phyloP scores from a whole-genome alignment of 1,140 invertebrate genomes.

The Tribolium madens region DNA sequence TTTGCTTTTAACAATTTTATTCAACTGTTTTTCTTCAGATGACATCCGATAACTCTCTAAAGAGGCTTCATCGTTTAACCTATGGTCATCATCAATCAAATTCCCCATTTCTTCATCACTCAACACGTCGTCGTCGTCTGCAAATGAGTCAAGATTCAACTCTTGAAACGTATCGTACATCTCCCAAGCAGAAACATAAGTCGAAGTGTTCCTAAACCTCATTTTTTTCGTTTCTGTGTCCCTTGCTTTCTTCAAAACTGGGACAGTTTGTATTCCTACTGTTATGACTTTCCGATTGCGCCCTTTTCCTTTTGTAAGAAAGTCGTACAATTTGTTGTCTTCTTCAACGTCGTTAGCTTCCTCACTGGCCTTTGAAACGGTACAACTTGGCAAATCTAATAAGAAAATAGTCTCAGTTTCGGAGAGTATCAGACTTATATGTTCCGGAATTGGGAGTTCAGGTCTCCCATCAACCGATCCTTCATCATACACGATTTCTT shows the following conservation, averaged over 20 bases:
- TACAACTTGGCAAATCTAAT: conserved; percentile 74
- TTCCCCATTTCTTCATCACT: not conserved
- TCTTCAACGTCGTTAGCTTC: conserved; percentile 70
- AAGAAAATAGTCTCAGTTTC: conserved; percentile 76
- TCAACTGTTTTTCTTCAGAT: not conserved
- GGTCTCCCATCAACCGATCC: not conserved
- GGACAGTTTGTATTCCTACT: conserved; percentile 76
- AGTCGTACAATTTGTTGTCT: conserved; percentile 75
- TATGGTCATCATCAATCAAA: not conserved
- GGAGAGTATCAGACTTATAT: conserved; percentile 72
- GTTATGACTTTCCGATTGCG: conserved; percentile 72
- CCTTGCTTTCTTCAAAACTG: conserved; percentile 71
- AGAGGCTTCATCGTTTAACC: not conserved
- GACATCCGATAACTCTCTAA: not conserved
- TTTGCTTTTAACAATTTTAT: conserved; percentile 59
- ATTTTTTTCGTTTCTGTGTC: conserved; percentile 70
- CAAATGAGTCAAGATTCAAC: conserved; percentile 57
- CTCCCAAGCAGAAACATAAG: conserved; percentile 79
- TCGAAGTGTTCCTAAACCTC: conserved; percentile 69
- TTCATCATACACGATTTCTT: not conserved
- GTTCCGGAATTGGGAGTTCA: conserved; percentile 60
- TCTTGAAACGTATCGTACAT: conserved; percentile 77
- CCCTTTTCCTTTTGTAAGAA: conserved; percentile 73
- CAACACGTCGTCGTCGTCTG: not conserved
- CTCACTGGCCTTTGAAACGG: conserved; percentile 70